Base-by-base conservation (phyloP, 2,888 invertebrate species). In the Pristionchus exspectatus region DNA sequence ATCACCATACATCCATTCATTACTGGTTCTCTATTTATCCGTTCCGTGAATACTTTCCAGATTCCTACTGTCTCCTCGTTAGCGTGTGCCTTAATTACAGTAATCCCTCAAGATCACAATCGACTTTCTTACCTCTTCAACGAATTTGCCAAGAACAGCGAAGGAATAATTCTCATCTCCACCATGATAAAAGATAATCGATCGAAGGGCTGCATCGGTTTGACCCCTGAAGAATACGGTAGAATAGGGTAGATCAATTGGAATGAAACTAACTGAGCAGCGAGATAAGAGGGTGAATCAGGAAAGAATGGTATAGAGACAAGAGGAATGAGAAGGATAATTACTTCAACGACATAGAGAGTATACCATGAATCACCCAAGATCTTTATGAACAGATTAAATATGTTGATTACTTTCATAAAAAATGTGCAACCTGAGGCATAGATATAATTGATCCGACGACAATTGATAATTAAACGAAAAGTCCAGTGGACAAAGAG, bases 401-500 rank as follows among this genome's bases (percentile, higher is more conserved):
- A 69, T n/a, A 69, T n/a, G n/a, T n/a, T 38, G 72, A 18, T 59
- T 59, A 24, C 66, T 24, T 69, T 69, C 69, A n/a, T 4, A 69
- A 3, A 38, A 12, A 72, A 30, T 72, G 30, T 16, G 4, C 30
- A n/a, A 91, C 89, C 44, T 90, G 90, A 24, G 93, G 94, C 92
- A 94, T 93, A 27, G 92, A 92, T 59, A 93, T 81, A 21, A 93
- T 88, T 63, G 94, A 91, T 24, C 92, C 94, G 59, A 92, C 77
- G 10, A 93, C 91, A 16, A 92, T 84, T 18, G 92, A 93, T 7
- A 91, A 16, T 88, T 94, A 93, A 54, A 94, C 90, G 89, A 92
- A 87, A 30, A 94, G 88, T 24, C 92, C 94, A 12, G 93, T 93
- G 1, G 92, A 90, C 90, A 94, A 92, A 14, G 92, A 91, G 33